These are phyloP conservation scores for Apodemus sylvaticus DNA, from an alignment of 2,113 vertebrate genomes.

Conservation along the genomic window DNA sequence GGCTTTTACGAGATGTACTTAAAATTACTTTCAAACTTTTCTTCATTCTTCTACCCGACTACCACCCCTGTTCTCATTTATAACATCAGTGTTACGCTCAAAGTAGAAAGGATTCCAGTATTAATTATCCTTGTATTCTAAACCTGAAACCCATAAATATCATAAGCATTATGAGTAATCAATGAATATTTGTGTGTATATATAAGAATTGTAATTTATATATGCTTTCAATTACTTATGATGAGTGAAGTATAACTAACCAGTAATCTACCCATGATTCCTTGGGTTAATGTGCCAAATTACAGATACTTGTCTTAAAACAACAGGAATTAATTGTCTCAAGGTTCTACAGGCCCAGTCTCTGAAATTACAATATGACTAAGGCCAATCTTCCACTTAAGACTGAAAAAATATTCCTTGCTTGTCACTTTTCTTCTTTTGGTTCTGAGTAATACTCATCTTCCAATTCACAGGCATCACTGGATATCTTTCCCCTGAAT, in stretches of 20 bases:
- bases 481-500: background rate
- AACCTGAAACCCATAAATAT: background rate
- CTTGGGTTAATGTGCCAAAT: background rate
- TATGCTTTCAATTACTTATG: background rate
- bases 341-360: background rate
- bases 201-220: background rate
- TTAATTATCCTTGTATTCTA: background rate
- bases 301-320: background rate
- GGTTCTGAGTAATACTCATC: background rate
- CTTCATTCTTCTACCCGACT: background rate
- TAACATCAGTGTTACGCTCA: background rate
- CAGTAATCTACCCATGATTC: background rate
- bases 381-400: background rate
- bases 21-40: background rate
- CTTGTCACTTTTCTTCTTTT: background rate
- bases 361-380: background rate
- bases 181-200: background rate
- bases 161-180: background rate
- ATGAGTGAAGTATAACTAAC: background rate
- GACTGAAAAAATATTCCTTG: background rate
- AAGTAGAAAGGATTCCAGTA: background rate
- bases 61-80: background rate
- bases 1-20: fast-evolving
- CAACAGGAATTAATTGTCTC: background rate
- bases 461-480: background rate